These are phyloP conservation scores for Diarsia dahlii DNA, from an alignment of 2,888 invertebrate genomes.

Conservation along the genomic window DNA sequence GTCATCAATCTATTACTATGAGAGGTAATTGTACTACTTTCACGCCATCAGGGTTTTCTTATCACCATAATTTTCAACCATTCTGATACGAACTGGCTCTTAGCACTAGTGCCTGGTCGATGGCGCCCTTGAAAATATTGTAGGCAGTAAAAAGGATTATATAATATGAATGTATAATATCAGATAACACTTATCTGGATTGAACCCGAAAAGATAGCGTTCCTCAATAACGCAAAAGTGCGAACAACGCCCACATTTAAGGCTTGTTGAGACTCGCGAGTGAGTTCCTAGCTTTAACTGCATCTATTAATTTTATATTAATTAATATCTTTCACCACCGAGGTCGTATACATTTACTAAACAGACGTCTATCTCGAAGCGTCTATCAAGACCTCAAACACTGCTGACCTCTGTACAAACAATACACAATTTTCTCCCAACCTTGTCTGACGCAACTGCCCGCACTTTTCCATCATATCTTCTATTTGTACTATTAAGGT, in stretches of 20 bases:
- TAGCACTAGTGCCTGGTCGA: neutral
- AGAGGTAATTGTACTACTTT: neutral
- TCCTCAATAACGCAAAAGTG: no score
- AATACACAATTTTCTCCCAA: conserved; percentile 34
- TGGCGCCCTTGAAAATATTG: neutral
- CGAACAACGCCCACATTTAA: neutral
- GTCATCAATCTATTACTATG: conserved; percentile 7
- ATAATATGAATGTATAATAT: neutral
- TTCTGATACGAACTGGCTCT: no score
- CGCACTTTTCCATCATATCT: conserved; percentile 41
- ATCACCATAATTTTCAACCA: neutral
- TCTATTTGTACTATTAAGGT: neutral
- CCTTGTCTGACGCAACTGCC: conserved; percentile 63
- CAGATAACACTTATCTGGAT: no score
- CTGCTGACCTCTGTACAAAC: conserved; percentile 43
- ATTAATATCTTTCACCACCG: neutral
- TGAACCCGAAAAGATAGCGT: no score
- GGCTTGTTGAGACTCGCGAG: neutral
- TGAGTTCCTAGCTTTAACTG: no score
- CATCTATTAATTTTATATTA: no score
- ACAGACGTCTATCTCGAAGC: conserved; percentile 10
- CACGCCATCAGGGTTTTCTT: neutral
- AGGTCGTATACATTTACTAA: conserved; percentile 2
- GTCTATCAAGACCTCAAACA: conserved; percentile 10
- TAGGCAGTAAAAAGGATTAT: neutral